These are phyloP conservation scores for Bombus balteatus DNA, from an alignment of 1,140 invertebrate genomes.

Conservation along the genomic window DNA sequence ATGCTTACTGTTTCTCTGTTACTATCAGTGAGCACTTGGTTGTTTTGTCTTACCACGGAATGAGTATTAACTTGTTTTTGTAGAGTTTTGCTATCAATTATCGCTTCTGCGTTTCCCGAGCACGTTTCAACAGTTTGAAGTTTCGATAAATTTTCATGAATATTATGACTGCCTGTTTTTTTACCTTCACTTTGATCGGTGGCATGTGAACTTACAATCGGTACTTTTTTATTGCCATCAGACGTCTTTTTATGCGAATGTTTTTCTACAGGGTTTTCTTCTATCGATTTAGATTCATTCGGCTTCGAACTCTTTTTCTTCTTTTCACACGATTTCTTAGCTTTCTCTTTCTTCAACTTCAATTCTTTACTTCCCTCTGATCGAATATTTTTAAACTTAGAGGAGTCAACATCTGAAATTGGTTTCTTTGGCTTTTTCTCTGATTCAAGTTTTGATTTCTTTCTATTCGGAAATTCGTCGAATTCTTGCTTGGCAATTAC, in stretches of 20 bases:
- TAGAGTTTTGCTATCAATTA: background rate
- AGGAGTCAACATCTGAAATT: conserved; percentile 8
- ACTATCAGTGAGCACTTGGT: background rate
- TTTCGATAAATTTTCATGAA: background rate
- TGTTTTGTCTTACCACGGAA: background rate
- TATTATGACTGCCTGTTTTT: background rate
- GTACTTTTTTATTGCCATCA: background rate
- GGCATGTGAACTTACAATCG: no score
- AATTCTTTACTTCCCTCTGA: conserved; percentile 75
- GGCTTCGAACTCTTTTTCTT: conserved; percentile 38
- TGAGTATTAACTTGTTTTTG: background rate
- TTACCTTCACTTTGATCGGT: background rate
- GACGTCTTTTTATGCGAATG: background rate
- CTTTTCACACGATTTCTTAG: conserved; percentile 38
- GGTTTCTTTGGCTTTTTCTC: background rate
- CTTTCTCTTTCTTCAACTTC: conserved; percentile 68
- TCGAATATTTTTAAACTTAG: conserved; percentile 73
- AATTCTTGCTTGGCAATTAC: background rate
- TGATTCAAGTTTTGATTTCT: background rate
- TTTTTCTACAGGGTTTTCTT: conserved; percentile 10
- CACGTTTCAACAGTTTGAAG: background rate
- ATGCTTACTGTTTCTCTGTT: background rate
- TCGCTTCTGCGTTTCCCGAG: background rate
- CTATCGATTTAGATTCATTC: background rate
- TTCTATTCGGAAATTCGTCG: background rate